These are phyloP conservation scores for Lutjanus campechanus DNA, from an alignment of 2,797 vertebrate genomes.

Conservation along the genomic window DNA sequence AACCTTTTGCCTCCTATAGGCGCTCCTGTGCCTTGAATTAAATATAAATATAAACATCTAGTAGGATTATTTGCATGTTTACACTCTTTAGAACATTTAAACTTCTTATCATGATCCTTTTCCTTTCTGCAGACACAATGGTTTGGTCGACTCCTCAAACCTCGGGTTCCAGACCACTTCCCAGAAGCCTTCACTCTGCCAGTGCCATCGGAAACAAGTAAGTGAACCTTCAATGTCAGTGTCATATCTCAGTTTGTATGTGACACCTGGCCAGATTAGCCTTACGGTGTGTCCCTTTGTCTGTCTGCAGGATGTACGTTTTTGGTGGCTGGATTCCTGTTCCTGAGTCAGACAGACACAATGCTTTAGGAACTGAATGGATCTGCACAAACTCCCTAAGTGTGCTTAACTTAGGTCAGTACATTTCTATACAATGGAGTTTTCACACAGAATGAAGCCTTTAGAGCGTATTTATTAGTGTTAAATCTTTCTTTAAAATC, in stretches of 20 bases:
- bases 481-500: neutral
- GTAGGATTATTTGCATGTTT: neutral
- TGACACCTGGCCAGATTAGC: neutral
- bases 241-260: neutral
- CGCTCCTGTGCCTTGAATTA: neutral
- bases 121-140: constrained; percentile 90
- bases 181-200: constrained; percentile 97
- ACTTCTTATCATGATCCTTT: neutral
- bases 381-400: constrained; percentile 93
- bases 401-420: constrained; percentile 93
- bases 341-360: constrained; percentile 80
- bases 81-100: neutral
- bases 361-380: constrained; percentile 90
- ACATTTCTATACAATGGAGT: neutral
- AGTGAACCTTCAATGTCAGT: constrained; percentile 58
- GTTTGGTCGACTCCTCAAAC: constrained; percentile 92
- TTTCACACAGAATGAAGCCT: neutral
- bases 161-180: constrained; percentile 89
- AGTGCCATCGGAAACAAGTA: constrained; percentile 97
- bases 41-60: neutral
- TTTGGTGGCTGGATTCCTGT: constrained; percentile 98
- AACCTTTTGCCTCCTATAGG: neutral
- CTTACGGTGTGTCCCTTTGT: constrained; percentile 11
- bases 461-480: neutral
- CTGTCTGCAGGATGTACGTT: constrained; percentile 92